Percentiles rank a stretch among this genome's conserved stretches.
These are phyloP conservation scores for Donacobius atricapilla DNA, from an alignment of 2,113 vertebrate genomes.

Conservation along the genomic window DNA sequence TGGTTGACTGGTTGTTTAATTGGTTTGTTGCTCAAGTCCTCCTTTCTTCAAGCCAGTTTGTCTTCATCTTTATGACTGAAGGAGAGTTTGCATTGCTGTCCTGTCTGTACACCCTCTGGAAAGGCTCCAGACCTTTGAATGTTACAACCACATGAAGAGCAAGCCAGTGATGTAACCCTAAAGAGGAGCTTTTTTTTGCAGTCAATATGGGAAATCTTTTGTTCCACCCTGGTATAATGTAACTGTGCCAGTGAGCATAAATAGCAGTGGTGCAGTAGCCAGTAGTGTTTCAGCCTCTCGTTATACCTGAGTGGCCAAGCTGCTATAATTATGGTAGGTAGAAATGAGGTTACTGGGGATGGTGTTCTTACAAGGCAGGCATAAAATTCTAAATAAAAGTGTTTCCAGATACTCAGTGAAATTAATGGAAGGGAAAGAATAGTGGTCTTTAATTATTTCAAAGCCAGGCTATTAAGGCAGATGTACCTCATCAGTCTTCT, in stretches of 20 bases:
- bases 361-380: not conserved
- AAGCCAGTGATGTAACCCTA: not conserved
- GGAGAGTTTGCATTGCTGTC: not conserved
- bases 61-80: not conserved
- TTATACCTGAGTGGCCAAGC: not conserved
- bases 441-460: slow-evolving; percentile 32
- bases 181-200: not conserved
- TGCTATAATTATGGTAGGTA: not conserved
- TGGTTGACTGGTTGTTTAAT: not conserved
- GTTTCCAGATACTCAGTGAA: not conserved
- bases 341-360: not conserved
- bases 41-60: not conserved
- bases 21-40: not conserved
- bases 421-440: slow-evolving; percentile 21
- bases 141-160: not conserved
- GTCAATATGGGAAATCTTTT: not conserved
- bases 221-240: rapidly evolving
- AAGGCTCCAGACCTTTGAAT: not conserved
- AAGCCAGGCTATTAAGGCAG: not conserved
- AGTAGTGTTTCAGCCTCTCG: not conserved
- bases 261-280: not conserved
- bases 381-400: not conserved
- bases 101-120: not conserved
- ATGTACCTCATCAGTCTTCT: slow-evolving; percentile 28
- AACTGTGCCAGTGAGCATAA: not conserved